Conservation (phyloP, 64 coral and sea anemone genomes). For the Exaiptasia diaphana region DNA sequence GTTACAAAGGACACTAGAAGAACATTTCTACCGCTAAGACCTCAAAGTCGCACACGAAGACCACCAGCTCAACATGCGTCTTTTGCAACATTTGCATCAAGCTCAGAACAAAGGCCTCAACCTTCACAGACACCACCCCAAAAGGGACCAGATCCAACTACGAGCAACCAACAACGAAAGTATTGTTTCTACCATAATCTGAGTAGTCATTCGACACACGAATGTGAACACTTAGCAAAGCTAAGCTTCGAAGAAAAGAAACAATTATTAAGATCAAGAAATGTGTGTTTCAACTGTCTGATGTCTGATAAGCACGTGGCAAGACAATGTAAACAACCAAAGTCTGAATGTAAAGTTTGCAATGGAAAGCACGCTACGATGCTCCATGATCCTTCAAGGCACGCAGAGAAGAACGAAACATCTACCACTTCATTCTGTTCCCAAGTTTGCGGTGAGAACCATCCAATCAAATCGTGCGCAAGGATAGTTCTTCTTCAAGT, state of each 20-base stretch:
- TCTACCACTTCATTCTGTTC: slow-evolving; percentile 16
- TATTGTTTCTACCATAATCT: slow-evolving; percentile 71
- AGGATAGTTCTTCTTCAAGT: slow-evolving; percentile 50
- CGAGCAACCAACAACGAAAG: neutral
- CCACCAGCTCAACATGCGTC: neutral
- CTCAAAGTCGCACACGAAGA: neutral
- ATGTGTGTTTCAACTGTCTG: slow-evolving; percentile 47
- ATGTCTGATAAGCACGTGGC: slow-evolving; percentile 2
- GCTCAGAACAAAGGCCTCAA: neutral
- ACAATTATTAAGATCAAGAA: slow-evolving; percentile 37
- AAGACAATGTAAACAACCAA: slow-evolving; percentile 37
- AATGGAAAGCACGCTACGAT: slow-evolving; percentile 43
- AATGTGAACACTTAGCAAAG: slow-evolving; percentile 48
- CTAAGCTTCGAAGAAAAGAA: slow-evolving; percentile 47
- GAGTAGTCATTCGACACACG: slow-evolving; percentile 17
- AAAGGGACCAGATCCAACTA: neutral
- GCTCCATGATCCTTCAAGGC: slow-evolving; percentile 11
- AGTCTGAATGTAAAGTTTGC: slow-evolving; percentile 37
- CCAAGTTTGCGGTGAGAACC: slow-evolving; percentile 29
- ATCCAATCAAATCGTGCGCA: neutral
- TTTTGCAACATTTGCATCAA: neutral
- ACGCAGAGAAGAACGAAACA: neutral
- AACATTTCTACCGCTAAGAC: neutral
- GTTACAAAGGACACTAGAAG: neutral
- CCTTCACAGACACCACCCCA: neutral